These are phyloP conservation scores for Agrypnus murinus DNA, from an alignment of 2,888 invertebrate species.

Conservation along the genomic window DNA sequence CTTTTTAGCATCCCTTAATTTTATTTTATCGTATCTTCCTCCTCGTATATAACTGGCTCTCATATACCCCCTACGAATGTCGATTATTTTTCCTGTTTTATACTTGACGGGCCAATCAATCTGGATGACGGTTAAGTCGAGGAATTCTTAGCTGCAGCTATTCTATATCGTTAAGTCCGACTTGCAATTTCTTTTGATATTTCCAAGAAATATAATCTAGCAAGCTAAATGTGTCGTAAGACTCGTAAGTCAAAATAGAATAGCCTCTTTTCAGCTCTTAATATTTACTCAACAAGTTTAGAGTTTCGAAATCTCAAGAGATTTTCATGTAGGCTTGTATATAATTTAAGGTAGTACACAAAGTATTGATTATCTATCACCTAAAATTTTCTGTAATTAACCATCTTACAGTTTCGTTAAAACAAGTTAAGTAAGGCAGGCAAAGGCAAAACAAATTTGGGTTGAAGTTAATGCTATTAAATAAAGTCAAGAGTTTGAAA, in stretches of 20 bases:
- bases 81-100: slow-evolving; percentile 57
- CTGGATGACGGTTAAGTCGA: slow-evolving; percentile 59
- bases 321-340: too few relatives aligned
- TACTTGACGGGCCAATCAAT: slow-evolving; percentile 58
- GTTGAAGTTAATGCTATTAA: slow-evolving; percentile 37
- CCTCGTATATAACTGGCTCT: slow-evolving; percentile 5
- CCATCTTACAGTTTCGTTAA: too few relatives aligned
- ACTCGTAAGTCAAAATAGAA: not conserved
- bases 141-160: slow-evolving; percentile 56
- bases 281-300: too few relatives aligned
- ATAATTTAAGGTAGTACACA: too few relatives aligned
- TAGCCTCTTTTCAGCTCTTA: too few relatives aligned
- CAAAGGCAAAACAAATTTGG: slow-evolving; percentile 13
- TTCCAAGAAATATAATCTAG: slow-evolving; percentile 34
- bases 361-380: slow-evolving; percentile 2
- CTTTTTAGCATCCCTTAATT: slow-evolving; percentile 5
- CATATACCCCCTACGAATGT: slow-evolving; percentile 47
- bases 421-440: not conserved
- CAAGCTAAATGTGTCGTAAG: not conserved
- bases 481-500: slow-evolving; percentile 38
- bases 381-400: not conserved
- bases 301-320: too few relatives aligned
- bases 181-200: slow-evolving; percentile 38
- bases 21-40: slow-evolving; percentile 7
- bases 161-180: slow-evolving; percentile 31